These are phyloP conservation scores for Passer domesticus DNA, from an alignment of 2,113 vertebrate species.

Conservation along the genomic window DNA sequence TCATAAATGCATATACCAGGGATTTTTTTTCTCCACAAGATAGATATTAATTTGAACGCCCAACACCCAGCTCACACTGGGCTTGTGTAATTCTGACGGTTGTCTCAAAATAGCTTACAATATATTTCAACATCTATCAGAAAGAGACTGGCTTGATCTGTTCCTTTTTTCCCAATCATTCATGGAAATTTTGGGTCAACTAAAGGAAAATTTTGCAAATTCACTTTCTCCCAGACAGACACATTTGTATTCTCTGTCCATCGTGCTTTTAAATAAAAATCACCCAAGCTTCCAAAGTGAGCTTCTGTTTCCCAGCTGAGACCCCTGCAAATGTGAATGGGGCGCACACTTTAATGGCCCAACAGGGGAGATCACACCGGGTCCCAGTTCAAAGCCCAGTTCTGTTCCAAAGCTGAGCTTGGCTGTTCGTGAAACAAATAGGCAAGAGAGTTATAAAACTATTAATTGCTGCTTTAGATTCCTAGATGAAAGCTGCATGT, in stretches of 20 bases:
- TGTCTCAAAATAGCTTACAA: slow-evolving; percentile 30
- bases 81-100: slow-evolving; percentile 23
- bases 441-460: not conserved
- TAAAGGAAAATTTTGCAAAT: not conserved
- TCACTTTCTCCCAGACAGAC: not conserved
- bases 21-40: not conserved
- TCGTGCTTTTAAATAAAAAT: not conserved
- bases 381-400: not conserved
- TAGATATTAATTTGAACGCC: not conserved
- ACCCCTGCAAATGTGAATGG: not conserved
- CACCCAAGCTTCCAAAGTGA: not conserved
- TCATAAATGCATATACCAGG: not conserved
- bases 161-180: not conserved
- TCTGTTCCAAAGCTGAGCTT: not conserved
- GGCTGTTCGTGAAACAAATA: not conserved
- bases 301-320: not conserved
- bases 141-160: not conserved
- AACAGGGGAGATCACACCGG: not conserved
- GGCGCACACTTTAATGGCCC: not conserved
- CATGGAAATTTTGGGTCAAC: not conserved
- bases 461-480: slow-evolving; percentile 31
- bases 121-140: not conserved
- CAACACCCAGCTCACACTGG: not conserved
- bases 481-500: not conserved
- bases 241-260: not conserved